Evolutionary conservation across 2,797 vertebrate genomes (phyloP).

Genomic region (Mustela erminea): DNA sequence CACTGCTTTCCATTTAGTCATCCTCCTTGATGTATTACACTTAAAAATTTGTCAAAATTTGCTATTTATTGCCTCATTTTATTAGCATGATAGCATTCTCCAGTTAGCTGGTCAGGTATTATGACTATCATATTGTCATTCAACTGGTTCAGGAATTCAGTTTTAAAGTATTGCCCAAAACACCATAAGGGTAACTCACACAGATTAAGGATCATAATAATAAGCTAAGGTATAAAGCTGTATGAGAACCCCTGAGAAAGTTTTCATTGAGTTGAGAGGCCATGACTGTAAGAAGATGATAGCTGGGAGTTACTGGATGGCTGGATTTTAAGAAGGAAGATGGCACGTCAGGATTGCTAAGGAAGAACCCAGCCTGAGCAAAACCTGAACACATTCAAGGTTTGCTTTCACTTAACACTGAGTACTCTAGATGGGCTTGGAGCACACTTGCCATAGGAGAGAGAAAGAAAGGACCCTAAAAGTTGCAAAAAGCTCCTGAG

Average conservation of each 20-base stretch:
- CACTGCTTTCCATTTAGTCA: slow-evolving; percentile 15
- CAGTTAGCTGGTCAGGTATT: neutral
- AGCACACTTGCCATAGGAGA: neutral
- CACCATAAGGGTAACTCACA: neutral
- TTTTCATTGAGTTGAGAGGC: neutral
- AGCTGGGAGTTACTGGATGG: neutral
- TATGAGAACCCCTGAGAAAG: neutral
- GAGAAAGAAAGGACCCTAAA: neutral
- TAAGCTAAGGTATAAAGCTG: neutral
- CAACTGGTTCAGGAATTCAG: slow-evolving; percentile 24
- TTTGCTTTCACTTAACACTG: neutral
- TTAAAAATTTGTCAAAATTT: slow-evolving; percentile 57
- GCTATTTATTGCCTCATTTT: slow-evolving; percentile 40
- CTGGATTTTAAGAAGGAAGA: slow-evolving; percentile 19
- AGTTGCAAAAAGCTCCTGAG: neutral
- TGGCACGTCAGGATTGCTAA: neutral
- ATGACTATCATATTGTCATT: slow-evolving; percentile 43
- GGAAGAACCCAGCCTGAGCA: neutral
- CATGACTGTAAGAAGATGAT: neutral
- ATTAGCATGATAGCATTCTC: neutral
- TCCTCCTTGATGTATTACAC: neutral
- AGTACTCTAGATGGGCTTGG: neutral
- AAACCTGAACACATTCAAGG: neutral
- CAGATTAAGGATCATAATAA: slow-evolving; percentile 13
- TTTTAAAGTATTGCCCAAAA: slow-evolving; percentile 35